Evolutionary conservation across 2,888 invertebrate species (phyloP), one percentile per base, ranked within the genome.

Genomic region (Blera fallax): DNA sequence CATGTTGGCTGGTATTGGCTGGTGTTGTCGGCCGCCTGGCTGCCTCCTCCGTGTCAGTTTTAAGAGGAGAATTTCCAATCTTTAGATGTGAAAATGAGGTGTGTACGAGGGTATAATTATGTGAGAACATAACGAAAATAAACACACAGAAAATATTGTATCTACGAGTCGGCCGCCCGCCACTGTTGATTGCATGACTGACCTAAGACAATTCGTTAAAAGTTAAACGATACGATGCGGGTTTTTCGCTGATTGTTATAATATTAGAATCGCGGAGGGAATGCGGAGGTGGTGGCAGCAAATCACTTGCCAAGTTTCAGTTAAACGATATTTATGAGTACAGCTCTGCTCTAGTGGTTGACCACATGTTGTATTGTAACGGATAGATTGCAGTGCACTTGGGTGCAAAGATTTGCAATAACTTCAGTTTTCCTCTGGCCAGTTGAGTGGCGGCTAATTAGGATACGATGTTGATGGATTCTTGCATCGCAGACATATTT

Each of bases 151-250:
- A 43, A 60, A 18, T 50, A n/a, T 24, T 50, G 27, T 60, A 48
- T 58, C 34, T 48, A 43, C 18, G 40, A 34, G 34, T 56, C 48
- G 16, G 62, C 52, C 43, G 50, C 64, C 37, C 21, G 7, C 18
- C 24, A 65, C 8, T 3, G 6, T 43, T 32, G 34, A 14, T 43
- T 21, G 58, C 79, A 54, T 80, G 70, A 70, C 84, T 84, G 84
- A 84, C 84, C 84, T 84, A 84, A 84, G 84, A 84, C 84, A 84
- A 84, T 65, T 70, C 32, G 64, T 74, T 84, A 58, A 50, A 74
- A 80, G 64, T 84, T 84, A 83, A 83, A 65, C 79, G 79, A 78
- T 67, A 52, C 5, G 64, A 62, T 21, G 45, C 24, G 32, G 50
- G 11, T 45, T 45, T 24, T 24, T 24, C 4, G 52, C 14, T 45